Conservation (phyloP, 2,113 vertebrate species). For the Aphelocoma coerulescens region DNA sequence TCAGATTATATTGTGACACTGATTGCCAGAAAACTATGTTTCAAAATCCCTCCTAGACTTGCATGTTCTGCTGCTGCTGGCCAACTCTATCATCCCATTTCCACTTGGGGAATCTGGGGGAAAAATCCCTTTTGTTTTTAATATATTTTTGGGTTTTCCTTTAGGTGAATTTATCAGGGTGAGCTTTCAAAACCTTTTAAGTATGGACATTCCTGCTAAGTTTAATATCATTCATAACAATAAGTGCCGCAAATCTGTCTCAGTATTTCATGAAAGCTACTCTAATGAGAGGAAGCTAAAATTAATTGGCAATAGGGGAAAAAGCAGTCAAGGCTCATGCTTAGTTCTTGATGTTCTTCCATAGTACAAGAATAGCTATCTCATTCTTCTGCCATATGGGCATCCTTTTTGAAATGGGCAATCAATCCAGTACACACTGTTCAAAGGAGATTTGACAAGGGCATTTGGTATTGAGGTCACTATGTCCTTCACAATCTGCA, state of each 20-base stretch:
- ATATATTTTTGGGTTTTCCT: neutral
- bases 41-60: neutral
- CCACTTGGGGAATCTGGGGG: neutral
- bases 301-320: neutral
- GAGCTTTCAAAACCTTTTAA: neutral
- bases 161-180: neutral
- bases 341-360: neutral
- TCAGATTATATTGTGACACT: neutral
- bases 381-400: slow-evolving; percentile 9
- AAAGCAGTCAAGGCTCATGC: neutral
- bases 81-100: neutral
- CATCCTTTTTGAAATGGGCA: neutral
- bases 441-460: neutral
- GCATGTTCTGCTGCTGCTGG: neutral
- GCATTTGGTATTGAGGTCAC: neutral
- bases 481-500: neutral
- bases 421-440: neutral
- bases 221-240: neutral
- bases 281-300: neutral
- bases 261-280: neutral
- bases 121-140: neutral
- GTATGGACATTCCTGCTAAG: neutral
- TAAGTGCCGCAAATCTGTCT: neutral
- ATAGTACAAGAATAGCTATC: neutral
- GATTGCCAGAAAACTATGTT: neutral